These are phyloP conservation scores for Coenonympha glycerion DNA, from an alignment of 2,888 invertebrate species.

Conservation along the genomic window DNA sequence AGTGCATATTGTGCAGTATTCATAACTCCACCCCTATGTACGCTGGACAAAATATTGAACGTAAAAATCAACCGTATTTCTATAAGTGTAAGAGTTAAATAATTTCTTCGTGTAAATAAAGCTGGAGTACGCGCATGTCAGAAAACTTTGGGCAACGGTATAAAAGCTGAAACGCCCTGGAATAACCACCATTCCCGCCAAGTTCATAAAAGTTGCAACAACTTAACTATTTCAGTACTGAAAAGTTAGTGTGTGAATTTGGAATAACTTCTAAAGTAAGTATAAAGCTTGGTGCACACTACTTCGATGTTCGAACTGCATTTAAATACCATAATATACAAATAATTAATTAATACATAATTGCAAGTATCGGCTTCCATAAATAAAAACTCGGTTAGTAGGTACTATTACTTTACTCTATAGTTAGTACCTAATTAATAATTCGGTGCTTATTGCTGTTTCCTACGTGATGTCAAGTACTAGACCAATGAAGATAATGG, in stretches of 20 bases:
- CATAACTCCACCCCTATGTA: slow-evolving; percentile 41
- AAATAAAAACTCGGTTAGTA: no score
- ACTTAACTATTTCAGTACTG: slow-evolving; percentile 1
- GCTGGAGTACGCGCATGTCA: slow-evolving; percentile 45
- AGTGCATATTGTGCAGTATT: slow-evolving; percentile 42
- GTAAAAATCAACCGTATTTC: slow-evolving; percentile 3
- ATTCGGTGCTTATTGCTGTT: no score
- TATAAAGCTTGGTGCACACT: slow-evolving; percentile 1
- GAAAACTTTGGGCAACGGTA: slow-evolving; percentile 32
- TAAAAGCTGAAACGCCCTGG: slow-evolving; percentile 45
- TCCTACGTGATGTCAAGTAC: no score
- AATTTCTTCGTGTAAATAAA: background rate
- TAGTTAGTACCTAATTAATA: no score
- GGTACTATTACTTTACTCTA: no score
- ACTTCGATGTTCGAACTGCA: background rate
- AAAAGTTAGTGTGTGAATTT: slow-evolving; percentile 27
- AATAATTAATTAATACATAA: no score
- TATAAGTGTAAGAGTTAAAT: slow-evolving; percentile 3
- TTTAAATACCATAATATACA: background rate
- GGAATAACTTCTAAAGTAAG: slow-evolving; percentile 24
- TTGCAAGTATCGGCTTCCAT: no score
- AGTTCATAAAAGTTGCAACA: slow-evolving; percentile 31
- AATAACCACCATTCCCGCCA: slow-evolving; percentile 52
- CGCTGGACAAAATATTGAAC: background rate
- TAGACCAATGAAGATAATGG: no score